Conservation (phyloP, 2,797 vertebrate genomes). For the Poliocrania exsul region DNA sequence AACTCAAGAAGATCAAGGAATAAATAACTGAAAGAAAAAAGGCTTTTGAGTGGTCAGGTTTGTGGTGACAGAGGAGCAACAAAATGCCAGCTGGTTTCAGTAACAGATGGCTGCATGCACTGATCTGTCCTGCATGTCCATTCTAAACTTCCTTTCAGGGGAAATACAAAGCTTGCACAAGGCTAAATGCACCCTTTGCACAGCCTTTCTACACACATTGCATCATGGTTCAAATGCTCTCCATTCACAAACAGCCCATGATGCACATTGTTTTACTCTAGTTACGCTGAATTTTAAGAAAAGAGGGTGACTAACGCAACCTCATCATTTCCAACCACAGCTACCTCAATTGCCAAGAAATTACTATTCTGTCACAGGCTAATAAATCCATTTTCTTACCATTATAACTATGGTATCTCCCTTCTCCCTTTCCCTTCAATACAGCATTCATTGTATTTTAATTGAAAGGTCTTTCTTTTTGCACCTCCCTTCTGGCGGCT, state of each 20-base stretch:
- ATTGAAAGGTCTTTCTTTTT: not conserved
- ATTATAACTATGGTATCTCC: not conserved
- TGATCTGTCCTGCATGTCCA: conserved; percentile 24
- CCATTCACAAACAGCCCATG: not conserved
- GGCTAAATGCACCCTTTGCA: not conserved
- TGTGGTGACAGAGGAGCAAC: conserved; percentile 25
- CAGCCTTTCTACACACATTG: not conserved
- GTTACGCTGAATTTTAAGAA: not conserved
- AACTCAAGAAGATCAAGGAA: conserved; percentile 18
- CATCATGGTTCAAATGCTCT: not conserved
- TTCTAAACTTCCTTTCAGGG: conserved; percentile 41
- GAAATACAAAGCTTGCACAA: conserved; percentile 33
- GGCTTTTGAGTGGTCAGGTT: conserved; percentile 1
- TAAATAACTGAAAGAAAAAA: not conserved
- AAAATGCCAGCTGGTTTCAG: conserved; percentile 54
- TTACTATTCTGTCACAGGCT: not conserved
- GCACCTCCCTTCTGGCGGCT: not conserved
- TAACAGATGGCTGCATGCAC: conserved; percentile 49
- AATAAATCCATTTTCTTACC: not conserved
- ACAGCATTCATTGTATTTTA: not conserved
- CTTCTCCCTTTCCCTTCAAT: not conserved
- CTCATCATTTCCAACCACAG: not conserved
- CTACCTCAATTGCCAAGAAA: not conserved
- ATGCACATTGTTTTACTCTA: not conserved
- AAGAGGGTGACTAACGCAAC: not conserved